Percentiles rank a stretch among this genome's conserved stretches.
These are phyloP conservation scores for Saccopteryx leptura DNA, from an alignment of 2,113 vertebrate genomes.

Conservation along the genomic window DNA sequence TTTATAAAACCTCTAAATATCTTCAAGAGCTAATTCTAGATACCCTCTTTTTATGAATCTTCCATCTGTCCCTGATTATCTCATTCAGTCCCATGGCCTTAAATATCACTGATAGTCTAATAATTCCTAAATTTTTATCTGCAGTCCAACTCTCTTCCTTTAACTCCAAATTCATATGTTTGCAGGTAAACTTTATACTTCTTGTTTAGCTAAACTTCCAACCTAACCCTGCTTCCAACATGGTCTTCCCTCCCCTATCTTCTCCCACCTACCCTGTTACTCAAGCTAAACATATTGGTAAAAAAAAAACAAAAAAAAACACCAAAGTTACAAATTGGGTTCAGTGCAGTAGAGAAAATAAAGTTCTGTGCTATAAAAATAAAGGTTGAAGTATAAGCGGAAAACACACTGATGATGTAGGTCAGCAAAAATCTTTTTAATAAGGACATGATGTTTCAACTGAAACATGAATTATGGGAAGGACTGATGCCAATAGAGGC, in stretches of 20 bases:
- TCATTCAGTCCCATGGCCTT: not conserved
- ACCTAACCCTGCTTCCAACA: not conserved
- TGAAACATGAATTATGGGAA: not conserved
- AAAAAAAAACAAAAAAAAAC: not conserved
- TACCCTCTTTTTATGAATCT: not conserved
- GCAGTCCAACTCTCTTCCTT: not conserved
- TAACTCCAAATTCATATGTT: not conserved
- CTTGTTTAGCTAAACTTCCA: not conserved
- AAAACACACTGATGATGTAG: not conserved
- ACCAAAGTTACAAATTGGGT: not conserved
- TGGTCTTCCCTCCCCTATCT: not conserved
- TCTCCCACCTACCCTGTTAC: not conserved
- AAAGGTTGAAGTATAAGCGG: not conserved
- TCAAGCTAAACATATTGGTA: not conserved
- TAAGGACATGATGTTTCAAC: not conserved
- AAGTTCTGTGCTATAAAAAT: not conserved
- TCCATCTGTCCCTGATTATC: not conserved
- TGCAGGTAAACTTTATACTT: not conserved
- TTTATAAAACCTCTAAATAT: not conserved
- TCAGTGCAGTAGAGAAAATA: not conserved
- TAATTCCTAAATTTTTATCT: conserved; percentile 8
- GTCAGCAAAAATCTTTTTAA: not conserved
- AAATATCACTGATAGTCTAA: not conserved
- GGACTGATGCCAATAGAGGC: not conserved
- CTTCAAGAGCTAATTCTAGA: not conserved